These are phyloP conservation scores for Cyrtodaria siliqua DNA, from an alignment of 2,888 invertebrate genomes.

Conservation along the genomic window DNA sequence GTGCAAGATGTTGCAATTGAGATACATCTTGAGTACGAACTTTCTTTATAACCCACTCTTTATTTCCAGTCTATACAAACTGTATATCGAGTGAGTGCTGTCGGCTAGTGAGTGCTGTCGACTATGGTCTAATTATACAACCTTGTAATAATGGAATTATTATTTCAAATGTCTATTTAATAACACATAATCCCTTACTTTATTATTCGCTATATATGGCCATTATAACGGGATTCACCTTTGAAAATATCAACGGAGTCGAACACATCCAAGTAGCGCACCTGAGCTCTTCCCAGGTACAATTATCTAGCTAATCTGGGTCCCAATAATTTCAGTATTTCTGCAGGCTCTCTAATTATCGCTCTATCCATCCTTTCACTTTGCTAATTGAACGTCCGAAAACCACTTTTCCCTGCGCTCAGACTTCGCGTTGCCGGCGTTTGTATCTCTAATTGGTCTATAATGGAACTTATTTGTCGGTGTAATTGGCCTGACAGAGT, in stretches of 20 bases:
- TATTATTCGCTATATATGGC: not conserved
- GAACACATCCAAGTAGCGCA: conserved; percentile 15
- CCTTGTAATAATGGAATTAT: too few species aligned
- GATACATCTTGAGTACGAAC: too few species aligned
- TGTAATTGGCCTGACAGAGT: conserved; percentile 58
- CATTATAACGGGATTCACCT: conserved; percentile 13
- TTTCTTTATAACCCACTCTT: too few species aligned
- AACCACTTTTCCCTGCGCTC: conserved; percentile 33
- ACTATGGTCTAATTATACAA: too few species aligned
- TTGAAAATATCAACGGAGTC: too few species aligned
- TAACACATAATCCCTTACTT: too few species aligned
- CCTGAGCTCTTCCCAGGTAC: conserved; percentile 50
- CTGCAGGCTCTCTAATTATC: conserved; percentile 53
- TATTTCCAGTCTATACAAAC: too few species aligned
- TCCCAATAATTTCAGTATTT: conserved; percentile 31
- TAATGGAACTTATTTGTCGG: conserved; percentile 64
- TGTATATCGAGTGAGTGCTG: too few species aligned
- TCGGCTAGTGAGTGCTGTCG: too few species aligned
- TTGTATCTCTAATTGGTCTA: conserved; percentile 52
- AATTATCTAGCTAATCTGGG: conserved; percentile 29
- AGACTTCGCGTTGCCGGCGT: conserved; percentile 38
- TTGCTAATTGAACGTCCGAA: conserved; percentile 62
- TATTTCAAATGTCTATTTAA: too few species aligned
- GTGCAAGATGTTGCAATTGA: too few species aligned
- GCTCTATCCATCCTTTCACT: conserved; percentile 52